phyloP scores from a whole-genome alignment of 2,888 invertebrate genomes.

The Trypoxylon attenuatum region DNA sequence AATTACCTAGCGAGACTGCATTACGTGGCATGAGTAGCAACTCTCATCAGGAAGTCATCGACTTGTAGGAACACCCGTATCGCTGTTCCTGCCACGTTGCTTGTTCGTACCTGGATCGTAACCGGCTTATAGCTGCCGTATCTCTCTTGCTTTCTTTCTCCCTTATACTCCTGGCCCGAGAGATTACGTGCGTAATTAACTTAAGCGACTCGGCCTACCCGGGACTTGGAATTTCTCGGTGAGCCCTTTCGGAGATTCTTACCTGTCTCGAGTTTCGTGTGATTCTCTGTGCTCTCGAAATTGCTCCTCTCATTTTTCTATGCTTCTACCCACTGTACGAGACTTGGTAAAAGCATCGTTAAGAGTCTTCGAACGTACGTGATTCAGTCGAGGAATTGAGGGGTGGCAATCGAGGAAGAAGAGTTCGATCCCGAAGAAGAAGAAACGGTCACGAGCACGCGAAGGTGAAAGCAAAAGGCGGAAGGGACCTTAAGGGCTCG shows the following conservation, averaged over 20 bases:
- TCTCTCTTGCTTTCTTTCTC: neutral
- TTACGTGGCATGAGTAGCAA: constrained; percentile 64
- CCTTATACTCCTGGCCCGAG: constrained; percentile 12
- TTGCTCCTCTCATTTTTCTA: neutral
- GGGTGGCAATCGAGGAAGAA: neutral
- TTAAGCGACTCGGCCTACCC: constrained; percentile 16
- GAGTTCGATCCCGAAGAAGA: neutral
- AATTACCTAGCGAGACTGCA: constrained; percentile 50
- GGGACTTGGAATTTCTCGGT: neutral
- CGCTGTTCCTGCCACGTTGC: constrained; percentile 29
- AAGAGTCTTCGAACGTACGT: neutral
- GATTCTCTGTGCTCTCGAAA: neutral
- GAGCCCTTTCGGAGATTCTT: constrained; percentile 6
- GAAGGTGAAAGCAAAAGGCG: constrained; percentile 15
- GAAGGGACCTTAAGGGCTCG: constrained; percentile 29
- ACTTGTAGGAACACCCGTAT: constrained; percentile 63
- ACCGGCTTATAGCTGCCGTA: neutral
- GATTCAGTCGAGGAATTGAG: neutral
- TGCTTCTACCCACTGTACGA: neutral
- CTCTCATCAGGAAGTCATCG: constrained; percentile 56
- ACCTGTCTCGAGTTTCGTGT: constrained; percentile 16
- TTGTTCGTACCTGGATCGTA: constrained; percentile 3
- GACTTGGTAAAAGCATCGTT: neutral
- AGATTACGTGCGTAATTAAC: constrained; percentile 42
- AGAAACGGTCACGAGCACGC: neutral